Conservation (phyloP, 2,797 vertebrate genomes). For the Ctenochaetus hawaiiensis region DNA sequence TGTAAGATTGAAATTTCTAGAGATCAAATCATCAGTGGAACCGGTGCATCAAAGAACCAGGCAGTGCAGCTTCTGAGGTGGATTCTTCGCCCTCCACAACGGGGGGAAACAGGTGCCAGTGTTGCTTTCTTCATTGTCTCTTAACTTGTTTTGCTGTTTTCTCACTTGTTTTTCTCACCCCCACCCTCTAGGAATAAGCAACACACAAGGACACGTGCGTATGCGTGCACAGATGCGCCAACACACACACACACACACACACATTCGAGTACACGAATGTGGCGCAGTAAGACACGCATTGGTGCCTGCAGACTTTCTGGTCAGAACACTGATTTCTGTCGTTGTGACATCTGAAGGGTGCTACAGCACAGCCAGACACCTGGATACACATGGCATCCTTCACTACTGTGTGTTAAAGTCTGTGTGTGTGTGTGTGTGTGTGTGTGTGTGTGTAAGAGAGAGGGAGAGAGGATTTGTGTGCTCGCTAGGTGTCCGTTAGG, state of each 20-base stretch:
- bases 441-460: slow-evolving; percentile 13
- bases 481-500: slow-evolving; percentile 55
- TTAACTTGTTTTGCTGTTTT: slow-evolving; percentile 81
- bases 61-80: slow-evolving; percentile 36
- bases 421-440: slow-evolving; percentile 29
- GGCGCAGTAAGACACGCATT: slow-evolving; percentile 45
- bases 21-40: slow-evolving; percentile 68
- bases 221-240: slow-evolving; percentile 53
- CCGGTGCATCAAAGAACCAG: slow-evolving; percentile 51
- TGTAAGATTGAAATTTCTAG: slow-evolving; percentile 88
- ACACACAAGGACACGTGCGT: slow-evolving; percentile 48
- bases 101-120: slow-evolving; percentile 80
- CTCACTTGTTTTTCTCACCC: slow-evolving; percentile 79
- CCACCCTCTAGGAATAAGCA: slow-evolving; percentile 79
- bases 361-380: slow-evolving; percentile 83
- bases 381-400: slow-evolving; percentile 85
- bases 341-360: slow-evolving; percentile 85
- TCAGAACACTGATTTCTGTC: slow-evolving; percentile 81
- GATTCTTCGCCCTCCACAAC: slow-evolving; percentile 63
- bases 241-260: slow-evolving; percentile 43
- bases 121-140: slow-evolving; percentile 79
- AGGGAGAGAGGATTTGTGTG: slow-evolving; percentile 19
- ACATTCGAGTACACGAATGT: slow-evolving; percentile 41
- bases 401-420: slow-evolving; percentile 70
- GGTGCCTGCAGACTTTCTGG: slow-evolving; percentile 76